Evolutionary conservation across 2,888 invertebrate species (phyloP), one percentile per base, ranked within the genome.

Genomic region (Thalpophila matura): DNA sequence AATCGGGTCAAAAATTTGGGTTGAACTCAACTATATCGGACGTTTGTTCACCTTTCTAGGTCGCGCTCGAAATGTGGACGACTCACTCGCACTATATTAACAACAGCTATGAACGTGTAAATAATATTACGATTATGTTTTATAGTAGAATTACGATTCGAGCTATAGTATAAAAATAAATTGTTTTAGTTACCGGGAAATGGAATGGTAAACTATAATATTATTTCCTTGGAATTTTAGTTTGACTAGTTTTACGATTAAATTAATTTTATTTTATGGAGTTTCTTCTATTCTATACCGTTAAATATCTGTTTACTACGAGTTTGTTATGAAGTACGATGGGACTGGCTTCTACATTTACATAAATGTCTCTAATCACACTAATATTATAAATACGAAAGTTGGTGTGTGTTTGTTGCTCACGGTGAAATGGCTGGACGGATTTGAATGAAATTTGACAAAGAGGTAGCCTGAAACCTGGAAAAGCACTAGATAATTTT

Each of bases 41-140:
- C 89, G 92, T 92, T 91, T 93, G 83, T 92, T 93, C 91, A 93
- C 91, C 92, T 92, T 88, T 92, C 91, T 93, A 92, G 92, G 93
- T 91, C 92, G 86, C 76, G 86, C 73, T 83, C 68, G 58, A 62
- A 75, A 59, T 65, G 63, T 77, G 60, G 57, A 74, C 58, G 74
- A 38, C 62, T 56, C 57, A 70, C 71, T 57, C 66, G 63, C 62
- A 64, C 63, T 58, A 59, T n/a, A n/a, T n/a, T n/a, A 56, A 61
- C 46, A 68, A 59, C 31, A 42, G 38, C 18, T 61, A 49, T 70
- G 27, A 54, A 54, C 55, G 29, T 49, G 20, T 64, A 35, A 50
- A 46, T 66, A 43, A 31, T 67, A 51, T 56, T 66, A 67, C 20
- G 33, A 54, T 67, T 35, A 47, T 31, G 46, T 42, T 66, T 22